Conservation (phyloP, 1,140 invertebrate species). For the Pectinophora gossypiella region DNA sequence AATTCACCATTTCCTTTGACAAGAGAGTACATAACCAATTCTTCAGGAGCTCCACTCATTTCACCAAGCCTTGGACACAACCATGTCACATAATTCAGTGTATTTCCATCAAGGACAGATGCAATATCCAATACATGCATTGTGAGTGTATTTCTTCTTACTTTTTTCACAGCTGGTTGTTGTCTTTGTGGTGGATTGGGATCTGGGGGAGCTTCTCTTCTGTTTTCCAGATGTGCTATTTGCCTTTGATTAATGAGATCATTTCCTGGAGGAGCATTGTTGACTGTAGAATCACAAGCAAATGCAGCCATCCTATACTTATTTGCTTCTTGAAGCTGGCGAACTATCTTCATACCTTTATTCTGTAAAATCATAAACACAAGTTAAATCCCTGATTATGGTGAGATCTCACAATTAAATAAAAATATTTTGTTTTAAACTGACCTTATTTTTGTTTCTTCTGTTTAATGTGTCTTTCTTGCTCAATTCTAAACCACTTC, state of each 20-base stretch:
- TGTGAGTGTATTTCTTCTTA: slow-evolving; percentile 80
- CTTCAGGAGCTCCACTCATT: slow-evolving; percentile 84
- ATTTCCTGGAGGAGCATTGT: slow-evolving; percentile 51
- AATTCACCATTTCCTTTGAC: slow-evolving; percentile 93
- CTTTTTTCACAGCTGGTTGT: slow-evolving; percentile 64
- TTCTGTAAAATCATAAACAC: slow-evolving; percentile 43
- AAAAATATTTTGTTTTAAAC: slow-evolving; percentile 15
- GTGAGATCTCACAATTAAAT: background rate
- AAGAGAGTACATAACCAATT: slow-evolving; percentile 92
- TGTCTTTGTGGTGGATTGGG: slow-evolving; percentile 35
- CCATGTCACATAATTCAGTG: slow-evolving; percentile 83
- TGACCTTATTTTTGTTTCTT: slow-evolving; percentile 61
- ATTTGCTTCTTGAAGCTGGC: slow-evolving; percentile 74
- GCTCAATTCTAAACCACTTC: slow-evolving; percentile 35
- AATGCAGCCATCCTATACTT: slow-evolving; percentile 78
- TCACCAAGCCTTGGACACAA: slow-evolving; percentile 80
- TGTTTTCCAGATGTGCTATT: slow-evolving; percentile 64
- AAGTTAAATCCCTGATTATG: background rate
- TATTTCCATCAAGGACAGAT: slow-evolving; percentile 79
- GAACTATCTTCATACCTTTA: slow-evolving; percentile 67
- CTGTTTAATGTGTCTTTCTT: slow-evolving; percentile 48
- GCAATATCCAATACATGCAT: slow-evolving; percentile 93
- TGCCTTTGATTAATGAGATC: slow-evolving; percentile 67
- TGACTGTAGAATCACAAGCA: slow-evolving; percentile 70
- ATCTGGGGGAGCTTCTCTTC: slow-evolving; percentile 33